Evolutionary conservation across 2,113 vertebrate genomes (phyloP), one percentile per base, ranked within the genome.

Genomic region (Xiphophorus couchianus): DNA sequence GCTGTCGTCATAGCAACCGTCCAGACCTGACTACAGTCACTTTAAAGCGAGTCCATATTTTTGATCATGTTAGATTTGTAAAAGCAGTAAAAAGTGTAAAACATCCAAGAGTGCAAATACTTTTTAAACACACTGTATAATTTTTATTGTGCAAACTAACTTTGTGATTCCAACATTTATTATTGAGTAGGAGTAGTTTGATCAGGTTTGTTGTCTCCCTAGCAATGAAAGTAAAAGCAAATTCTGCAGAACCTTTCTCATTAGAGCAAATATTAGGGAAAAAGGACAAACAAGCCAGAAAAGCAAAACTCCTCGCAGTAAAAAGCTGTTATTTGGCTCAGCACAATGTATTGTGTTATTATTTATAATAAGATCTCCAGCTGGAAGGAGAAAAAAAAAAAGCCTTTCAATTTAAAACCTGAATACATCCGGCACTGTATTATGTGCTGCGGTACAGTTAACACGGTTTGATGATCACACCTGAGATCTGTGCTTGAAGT

Each of bases 401-500:
- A 42, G 25, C 25, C 31, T 71, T 37, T 66, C 25, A 22, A 19
- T 63, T 29, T 35, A 33, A 64, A 42, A 37, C 61, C 30, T 78
- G 33, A 74, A 71, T 51, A 8, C 69, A 39, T 64, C 65, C 22
- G 4, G 25, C 68, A 30, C 71, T 19, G 15, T 48, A 63, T 37
- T 77, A 14, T 51, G 29, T 39, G 19, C 73, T 29, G 25, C 10
- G 3, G 68, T 6, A 66, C 73, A 77, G 66, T 73, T 83, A 75
- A 74, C 71, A 58, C 69, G 42, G 66, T 74, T 67, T 69, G 19
- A 70, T 80, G 71, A 84, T 86, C 77, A 83, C 81, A 81, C 84
- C 83, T 83, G 61, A 72, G 67, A 70, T 68, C 76, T 78, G 62
- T 73, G 76, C 83, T 80, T 66, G 19, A 84, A 80, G 76, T 77